Base-by-base conservation (phyloP, 2,888 invertebrate species). In the Dusona sp. region DNA sequence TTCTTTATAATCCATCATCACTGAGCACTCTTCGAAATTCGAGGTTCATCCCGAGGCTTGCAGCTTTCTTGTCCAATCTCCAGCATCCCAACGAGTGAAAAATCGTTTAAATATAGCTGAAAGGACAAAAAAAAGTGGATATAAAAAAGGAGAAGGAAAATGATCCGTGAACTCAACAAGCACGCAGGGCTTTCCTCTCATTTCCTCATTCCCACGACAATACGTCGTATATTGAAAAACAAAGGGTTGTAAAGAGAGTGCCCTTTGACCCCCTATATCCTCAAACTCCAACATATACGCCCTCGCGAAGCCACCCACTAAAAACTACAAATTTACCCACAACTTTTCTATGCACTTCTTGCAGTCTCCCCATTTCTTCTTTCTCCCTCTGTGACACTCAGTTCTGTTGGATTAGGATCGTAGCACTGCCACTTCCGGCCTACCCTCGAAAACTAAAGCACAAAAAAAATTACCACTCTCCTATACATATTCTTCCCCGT, bases 161-260 rank as follows among this genome's bases (percentile, higher is more conserved):
- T 80, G 64, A 80, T 73, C 48, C 68, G 61, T 38, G 73, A 45
- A 68, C 64, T 57, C 51, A 61, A 77, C 51, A 64, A 22, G 13
- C 54, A 19, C 87, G 81, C 61, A 67, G 75, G 77, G 83, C 74
- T 87, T 73, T 79, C 88, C 88, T 89, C 88, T 87, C 36, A 85
- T 91, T 90, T 90, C 90, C 91, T 75, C 80, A 90, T 93, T 93
- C 93, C 93, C 93, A 92, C 93, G 93, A 91, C 91, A 90, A 89
- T 91, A 80, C 77, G 89, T 89, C 88, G 88, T 68, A 88, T 90
- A 91, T 92, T 91, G 89, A 90, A 91, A 92, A 92, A 91, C 90
- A 92, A 92, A 92, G 92, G 92, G 92, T 92, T 92, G 90, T 88
- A 79, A 67, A 83, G 80, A 81, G 84, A 81, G 74, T 77, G 75